Base-by-base conservation (phyloP, 2,888 invertebrate species). In the Hyppa rectilinea region DNA sequence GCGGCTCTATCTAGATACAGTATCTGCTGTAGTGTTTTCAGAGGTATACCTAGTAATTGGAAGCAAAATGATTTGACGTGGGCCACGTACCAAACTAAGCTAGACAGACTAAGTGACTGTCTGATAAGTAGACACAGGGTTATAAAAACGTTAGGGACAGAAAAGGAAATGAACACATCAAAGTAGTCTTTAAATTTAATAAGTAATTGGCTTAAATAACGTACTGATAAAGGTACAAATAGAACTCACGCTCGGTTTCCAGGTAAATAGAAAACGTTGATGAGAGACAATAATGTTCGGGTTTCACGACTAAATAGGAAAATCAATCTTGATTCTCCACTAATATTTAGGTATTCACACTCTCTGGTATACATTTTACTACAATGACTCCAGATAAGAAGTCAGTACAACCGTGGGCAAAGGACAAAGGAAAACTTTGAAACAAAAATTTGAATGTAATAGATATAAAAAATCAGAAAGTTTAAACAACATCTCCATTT, bases 1-100 rank as follows among this genome's bases (percentile, higher is more conserved):
- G 87, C 90, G 83, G 89, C 89, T 92, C 88, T 90, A 91, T 92
- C 91, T 90, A 90, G 91, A 91, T 90, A 89, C 86, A 88, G 89
- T 89, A 87, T 89, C 87, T 87, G 87, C 76, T 90, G 87, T 87
- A 87, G 82, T 86, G 82, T 84, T 85, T 86, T 83, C 82, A 80
- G 75, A 81, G 71, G 67, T 78, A 73, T 71, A 75, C 58, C 75
- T 73, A 67, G 70, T 73, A 72, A 81, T 75, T 84, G 66, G 45
- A 73, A 60, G 40, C 52, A 45, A 78, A 75, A 76, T 80, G 31
- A 76, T 78, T 64, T 70, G 58, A 75, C 66, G 52, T 61, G 26
- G 49, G 38, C 60, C 50, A 65, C 43, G 36, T 61, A 31, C 5
- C n/a, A 17, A 58, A 65, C 59, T 59, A 31, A 45, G 29, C 34